Evolutionary conservation across 2,113 vertebrate genomes (phyloP).

Genomic region (Syngnathus scovelli): DNA sequence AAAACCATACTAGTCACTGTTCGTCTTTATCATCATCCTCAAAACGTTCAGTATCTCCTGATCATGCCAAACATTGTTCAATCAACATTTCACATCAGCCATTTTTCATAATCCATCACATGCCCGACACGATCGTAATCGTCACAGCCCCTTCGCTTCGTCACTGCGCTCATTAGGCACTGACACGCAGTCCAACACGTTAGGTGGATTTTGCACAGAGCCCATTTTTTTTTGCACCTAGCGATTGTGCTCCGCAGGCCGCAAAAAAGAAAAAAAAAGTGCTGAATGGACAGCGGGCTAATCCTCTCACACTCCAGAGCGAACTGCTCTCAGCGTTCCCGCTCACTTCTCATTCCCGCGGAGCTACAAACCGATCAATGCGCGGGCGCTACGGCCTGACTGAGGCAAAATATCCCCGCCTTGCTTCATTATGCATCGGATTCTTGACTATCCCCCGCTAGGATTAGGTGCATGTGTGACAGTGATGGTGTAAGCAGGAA

Average conservation of each 20-base stretch:
- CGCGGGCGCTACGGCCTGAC: not conserved
- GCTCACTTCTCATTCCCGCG: constrained; percentile 34
- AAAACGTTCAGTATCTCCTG: too few species aligned
- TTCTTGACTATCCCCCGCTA: constrained; percentile 51
- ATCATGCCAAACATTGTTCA: too few species aligned
- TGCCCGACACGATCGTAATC: not conserved
- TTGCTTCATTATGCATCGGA: constrained; percentile 51
- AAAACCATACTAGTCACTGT: too few species aligned
- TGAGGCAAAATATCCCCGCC: constrained; percentile 37
- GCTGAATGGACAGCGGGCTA: constrained; percentile 54
- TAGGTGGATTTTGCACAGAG: not conserved
- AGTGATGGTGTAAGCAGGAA: constrained; percentile 26
- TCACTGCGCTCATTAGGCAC: not conserved
- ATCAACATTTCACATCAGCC: not conserved
- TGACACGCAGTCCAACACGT: not conserved
- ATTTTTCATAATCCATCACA: not conserved
- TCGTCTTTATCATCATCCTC: too few species aligned
- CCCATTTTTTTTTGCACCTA: not conserved
- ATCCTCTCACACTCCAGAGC: constrained; percentile 38
- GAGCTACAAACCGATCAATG: not conserved
- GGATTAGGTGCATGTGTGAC: constrained; percentile 56
- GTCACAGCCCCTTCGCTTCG: not conserved
- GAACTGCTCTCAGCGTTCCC: constrained; percentile 23
- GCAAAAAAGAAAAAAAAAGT: constrained; percentile 25
- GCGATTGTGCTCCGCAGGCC: not conserved